Percentiles rank a stretch among this genome's conserved stretches.
phyloP scores from a whole-genome alignment of 2,113 vertebrate species.

The Vidua macroura region DNA sequence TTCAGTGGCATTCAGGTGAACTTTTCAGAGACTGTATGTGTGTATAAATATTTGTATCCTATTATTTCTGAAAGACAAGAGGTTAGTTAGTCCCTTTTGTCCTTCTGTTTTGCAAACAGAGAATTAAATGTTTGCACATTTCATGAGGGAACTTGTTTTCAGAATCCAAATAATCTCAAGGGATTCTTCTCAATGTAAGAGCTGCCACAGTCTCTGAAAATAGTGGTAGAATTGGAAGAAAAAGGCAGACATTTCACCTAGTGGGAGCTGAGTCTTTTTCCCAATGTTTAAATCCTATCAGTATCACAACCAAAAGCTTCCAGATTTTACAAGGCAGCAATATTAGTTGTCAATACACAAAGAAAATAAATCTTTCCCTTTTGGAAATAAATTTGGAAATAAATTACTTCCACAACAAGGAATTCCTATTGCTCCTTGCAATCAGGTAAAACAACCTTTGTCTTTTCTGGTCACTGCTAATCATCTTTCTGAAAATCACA shows the following conservation, averaged over 20 bases:
- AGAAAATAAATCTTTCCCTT: neutral
- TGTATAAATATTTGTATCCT: neutral
- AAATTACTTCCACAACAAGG: neutral
- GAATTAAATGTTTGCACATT: neutral
- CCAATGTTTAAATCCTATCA: neutral
- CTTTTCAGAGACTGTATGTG: neutral
- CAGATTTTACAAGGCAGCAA: neutral
- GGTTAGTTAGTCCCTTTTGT: neutral
- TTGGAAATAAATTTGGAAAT: neutral
- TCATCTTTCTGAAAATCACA: rapidly evolving
- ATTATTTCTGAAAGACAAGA: neutral
- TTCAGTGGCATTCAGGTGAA: slow-evolving; percentile 5
- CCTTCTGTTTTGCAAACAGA: neutral
- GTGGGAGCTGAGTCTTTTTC: neutral
- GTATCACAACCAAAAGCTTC: neutral
- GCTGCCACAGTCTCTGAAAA: neutral
- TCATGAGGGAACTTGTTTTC: neutral
- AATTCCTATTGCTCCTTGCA: neutral
- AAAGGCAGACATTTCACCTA: neutral
- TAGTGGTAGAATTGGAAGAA: neutral
- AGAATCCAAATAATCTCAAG: neutral
- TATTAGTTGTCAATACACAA: neutral
- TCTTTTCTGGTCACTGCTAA: neutral
- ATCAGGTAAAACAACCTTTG: neutral
- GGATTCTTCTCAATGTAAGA: neutral